phyloP scores from a whole-genome alignment of 2,113 vertebrate genomes.

The Diphyllodes magnificus region DNA sequence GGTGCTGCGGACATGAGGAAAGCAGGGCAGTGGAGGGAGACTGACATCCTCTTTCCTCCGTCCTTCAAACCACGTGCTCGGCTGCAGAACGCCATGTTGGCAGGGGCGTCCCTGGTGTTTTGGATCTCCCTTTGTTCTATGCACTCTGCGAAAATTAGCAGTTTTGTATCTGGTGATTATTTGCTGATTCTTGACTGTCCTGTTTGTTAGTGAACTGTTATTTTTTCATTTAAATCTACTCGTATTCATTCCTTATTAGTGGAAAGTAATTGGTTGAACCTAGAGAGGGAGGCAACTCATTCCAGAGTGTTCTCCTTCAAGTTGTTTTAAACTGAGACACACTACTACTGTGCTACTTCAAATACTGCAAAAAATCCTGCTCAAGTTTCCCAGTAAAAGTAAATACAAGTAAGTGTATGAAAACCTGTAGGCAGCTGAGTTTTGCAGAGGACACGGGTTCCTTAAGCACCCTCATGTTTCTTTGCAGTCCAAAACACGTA shows the following conservation, averaged over 20 bases:
- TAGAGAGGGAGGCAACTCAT: not conserved
- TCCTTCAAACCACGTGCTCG: accelerated
- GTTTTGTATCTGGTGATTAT: not conserved
- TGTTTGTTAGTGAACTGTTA: not conserved
- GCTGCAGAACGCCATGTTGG: not conserved
- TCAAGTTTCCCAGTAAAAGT: conserved; percentile 6
- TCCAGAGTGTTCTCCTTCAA: not conserved
- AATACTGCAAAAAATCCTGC: conserved; percentile 17
- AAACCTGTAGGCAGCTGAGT: not conserved
- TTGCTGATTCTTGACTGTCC: not conserved
- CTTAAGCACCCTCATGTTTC: not conserved
- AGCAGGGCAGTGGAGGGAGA: not conserved
- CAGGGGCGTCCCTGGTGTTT: not conserved
- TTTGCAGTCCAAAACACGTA: not conserved
- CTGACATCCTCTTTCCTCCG: not conserved
- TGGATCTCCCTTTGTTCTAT: not conserved
- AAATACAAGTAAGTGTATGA: not conserved
- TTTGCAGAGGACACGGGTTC: not conserved
- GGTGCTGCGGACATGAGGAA: not conserved
- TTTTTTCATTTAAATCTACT: not conserved
- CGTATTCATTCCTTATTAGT: not conserved
- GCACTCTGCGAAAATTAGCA: not conserved
- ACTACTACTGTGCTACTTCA: not conserved
- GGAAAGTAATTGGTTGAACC: not conserved
- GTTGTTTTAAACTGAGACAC: not conserved